phyloP scores from a whole-genome alignment of 2,113 vertebrate genomes.

The Pandion haliaetus region DNA sequence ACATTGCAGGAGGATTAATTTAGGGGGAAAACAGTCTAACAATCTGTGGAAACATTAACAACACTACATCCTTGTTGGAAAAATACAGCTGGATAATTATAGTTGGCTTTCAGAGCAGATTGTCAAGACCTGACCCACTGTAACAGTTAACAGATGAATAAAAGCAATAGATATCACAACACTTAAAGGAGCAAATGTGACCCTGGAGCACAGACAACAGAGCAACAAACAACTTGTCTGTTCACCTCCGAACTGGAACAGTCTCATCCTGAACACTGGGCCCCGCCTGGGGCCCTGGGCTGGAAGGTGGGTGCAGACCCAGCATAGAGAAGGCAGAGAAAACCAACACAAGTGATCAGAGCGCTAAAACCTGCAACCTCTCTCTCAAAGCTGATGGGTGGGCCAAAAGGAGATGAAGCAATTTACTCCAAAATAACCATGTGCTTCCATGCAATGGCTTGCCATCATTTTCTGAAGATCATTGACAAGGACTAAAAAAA shows the following conservation, averaged over 20 bases:
- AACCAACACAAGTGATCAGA: neutral
- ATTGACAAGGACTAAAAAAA: neutral
- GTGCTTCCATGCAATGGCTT: neutral
- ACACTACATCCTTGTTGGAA: neutral
- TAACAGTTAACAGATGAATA: neutral
- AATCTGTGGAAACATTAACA: neutral
- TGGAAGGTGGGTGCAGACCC: neutral
- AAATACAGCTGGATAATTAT: neutral
- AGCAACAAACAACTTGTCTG: neutral
- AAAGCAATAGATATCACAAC: neutral
- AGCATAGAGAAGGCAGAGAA: neutral
- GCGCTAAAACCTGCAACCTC: fast-evolving
- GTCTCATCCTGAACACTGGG: neutral
- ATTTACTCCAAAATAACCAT: neutral
- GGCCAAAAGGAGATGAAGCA: neutral
- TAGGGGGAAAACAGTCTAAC: neutral
- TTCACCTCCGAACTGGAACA: neutral
- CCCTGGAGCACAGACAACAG: neutral
- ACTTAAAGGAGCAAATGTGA: neutral
- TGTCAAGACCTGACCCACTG: neutral
- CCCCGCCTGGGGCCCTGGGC: neutral
- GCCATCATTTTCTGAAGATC: neutral
- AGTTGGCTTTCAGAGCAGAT: neutral
- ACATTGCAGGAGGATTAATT: neutral
- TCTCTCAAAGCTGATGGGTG: neutral